Base-by-base conservation (phyloP, 2,113 vertebrate genomes). In the Sigmodon hispidus region DNA sequence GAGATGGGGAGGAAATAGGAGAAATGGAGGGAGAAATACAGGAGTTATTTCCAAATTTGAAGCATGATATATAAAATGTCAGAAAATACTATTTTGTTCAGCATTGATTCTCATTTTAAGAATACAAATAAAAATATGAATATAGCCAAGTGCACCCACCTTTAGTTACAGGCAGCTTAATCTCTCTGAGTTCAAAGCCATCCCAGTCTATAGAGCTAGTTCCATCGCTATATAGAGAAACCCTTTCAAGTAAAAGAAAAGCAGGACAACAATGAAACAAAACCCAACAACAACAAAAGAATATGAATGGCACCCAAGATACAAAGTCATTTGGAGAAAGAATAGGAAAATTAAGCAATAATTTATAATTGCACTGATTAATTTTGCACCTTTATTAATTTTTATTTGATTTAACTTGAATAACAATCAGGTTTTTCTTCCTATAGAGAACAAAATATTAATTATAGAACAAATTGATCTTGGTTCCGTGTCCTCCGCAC, bases 81-180 rank as follows among this genome's bases (percentile, higher is more conserved):
- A n/a, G n/a, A n/a, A n/a, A n/a, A n/a, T n/a, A n/a, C n/a, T n/a
- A n/a, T n/a, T n/a, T 52, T n/a, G 3, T 13, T 57, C 84, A 15
- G 36, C 63, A 77, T 88, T 57, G n/a, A 70, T 67, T 83, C 24
- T 40, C n/a, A 91, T 57, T 87, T 95, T 89, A 8, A 45, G 90
- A 95, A 93, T 63, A 52, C 1, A 94, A 45, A 79, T 5, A 83
- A 76, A 7, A 59, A 12, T 69, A 45, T 75, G 3, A 7, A 43
- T 81, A 3, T 69, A 69, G 34, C 67, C 34, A 16, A 17, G 67
- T 17, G 34, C 2, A 17, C 67, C 36, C 7, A 34, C 67, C 15
- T 17, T 36, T n/a, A 19, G 17, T 69, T 6, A 31, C 15, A 69
- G 65, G 6, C 13, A 69, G 13, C 34, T 21, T 13, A 13, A 67